phyloP scores from a whole-genome alignment of 2,113 vertebrate genomes.

The Hippocampus zosterae region DNA sequence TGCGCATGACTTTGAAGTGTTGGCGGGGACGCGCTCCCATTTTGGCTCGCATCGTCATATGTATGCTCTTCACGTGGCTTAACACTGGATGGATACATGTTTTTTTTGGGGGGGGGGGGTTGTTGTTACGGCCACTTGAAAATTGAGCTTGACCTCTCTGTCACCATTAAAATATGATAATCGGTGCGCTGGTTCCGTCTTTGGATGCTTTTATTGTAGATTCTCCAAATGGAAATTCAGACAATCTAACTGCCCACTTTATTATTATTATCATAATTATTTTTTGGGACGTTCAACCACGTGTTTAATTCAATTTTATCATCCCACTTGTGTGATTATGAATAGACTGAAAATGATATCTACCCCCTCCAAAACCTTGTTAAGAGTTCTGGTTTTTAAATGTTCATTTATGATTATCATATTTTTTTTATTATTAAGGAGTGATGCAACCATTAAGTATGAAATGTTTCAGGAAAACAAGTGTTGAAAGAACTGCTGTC shows the following conservation, averaged over 20 bases:
- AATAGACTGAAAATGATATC: not conserved
- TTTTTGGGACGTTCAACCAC: not conserved
- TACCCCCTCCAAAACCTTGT: not conserved
- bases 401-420: not conserved
- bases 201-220: constrained; percentile 12
- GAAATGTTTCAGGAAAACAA: not conserved
- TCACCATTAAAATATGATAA: not conserved
- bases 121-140: not conserved
- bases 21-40: not conserved
- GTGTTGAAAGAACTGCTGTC: too few relatives aligned
- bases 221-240: constrained; percentile 23
- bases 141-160: not conserved
- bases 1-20: not conserved
- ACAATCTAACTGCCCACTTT: constrained; percentile 36
- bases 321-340: constrained; percentile 3
- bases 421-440: not conserved
- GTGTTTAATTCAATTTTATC: not conserved
- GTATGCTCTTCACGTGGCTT: not conserved
- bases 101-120: too few relatives aligned
- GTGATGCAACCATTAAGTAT: not conserved
- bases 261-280: not conserved
- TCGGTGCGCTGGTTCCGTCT: constrained; percentile 29
- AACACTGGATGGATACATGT: not conserved
- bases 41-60: not conserved
- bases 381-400: not conserved